Conservation (phyloP, 1,140 invertebrate genomes). For the Drepana arcuata region DNA sequence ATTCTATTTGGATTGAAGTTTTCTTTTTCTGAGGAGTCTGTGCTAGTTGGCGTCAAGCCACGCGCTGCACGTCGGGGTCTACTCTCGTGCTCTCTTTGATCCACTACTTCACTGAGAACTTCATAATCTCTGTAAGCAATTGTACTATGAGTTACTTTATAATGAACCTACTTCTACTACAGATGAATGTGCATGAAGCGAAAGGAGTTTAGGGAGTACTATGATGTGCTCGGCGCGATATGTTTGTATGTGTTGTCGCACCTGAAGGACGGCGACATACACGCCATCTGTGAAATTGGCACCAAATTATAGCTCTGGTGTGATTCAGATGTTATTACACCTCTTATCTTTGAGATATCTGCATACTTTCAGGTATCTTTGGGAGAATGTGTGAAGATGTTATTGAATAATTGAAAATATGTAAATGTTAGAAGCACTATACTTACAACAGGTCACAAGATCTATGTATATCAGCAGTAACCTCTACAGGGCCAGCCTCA, state of each 20-base stretch:
- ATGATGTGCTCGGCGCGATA: no score
- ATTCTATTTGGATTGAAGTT: conserved; percentile 52
- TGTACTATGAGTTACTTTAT: no score
- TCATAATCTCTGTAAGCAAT: conserved; percentile 33
- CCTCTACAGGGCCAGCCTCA: conserved; percentile 21
- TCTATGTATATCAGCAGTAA: conserved; percentile 37
- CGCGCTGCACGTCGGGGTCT: conserved; percentile 21
- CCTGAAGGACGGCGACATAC: no score
- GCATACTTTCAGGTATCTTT: neutral
- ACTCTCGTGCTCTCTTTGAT: conserved; percentile 12
- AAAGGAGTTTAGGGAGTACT: no score
- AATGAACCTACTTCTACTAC: no score
- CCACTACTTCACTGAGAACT: conserved; percentile 25
- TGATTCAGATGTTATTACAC: neutral
- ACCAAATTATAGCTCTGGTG: no score
- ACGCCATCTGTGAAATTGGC: no score
- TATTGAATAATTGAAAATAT: neutral
- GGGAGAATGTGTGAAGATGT: neutral
- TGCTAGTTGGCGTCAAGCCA: conserved; percentile 37
- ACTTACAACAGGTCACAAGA: conserved; percentile 36
- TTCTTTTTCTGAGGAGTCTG: conserved; percentile 61
- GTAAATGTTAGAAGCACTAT: conserved; percentile 2
- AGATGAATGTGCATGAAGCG: no score
- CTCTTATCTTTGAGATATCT: neutral
- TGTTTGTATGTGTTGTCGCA: no score